phyloP scores from a whole-genome alignment of 2,888 invertebrate genomes.

The Pteria penguin region DNA sequence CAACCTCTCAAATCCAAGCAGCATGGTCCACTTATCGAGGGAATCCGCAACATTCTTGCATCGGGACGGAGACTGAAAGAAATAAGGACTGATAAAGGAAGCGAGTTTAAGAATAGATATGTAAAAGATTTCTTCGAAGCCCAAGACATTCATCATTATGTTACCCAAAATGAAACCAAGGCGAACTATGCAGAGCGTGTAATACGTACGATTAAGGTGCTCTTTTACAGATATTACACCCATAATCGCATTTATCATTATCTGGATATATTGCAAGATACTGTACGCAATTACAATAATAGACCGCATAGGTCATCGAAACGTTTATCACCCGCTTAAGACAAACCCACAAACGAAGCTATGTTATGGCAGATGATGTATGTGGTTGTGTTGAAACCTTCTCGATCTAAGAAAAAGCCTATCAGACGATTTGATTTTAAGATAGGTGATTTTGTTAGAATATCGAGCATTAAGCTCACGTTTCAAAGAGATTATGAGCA shows the following conservation, averaged over 20 bases:
- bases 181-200: slow-evolving; percentile 33
- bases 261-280: slow-evolving; percentile 39
- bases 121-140: slow-evolving; percentile 18
- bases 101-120: slow-evolving; percentile 41
- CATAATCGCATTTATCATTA: slow-evolving; percentile 35
- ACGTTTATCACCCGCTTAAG: slow-evolving; percentile 44
- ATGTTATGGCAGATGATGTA: slow-evolving; percentile 45
- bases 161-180: slow-evolving; percentile 22
- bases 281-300: slow-evolving; percentile 40
- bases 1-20: slow-evolving; percentile 37
- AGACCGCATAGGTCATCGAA: slow-evolving; percentile 44
- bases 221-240: slow-evolving; percentile 23
- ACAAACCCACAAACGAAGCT: slow-evolving; percentile 37
- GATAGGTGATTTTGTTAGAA: slow-evolving; percentile 25
- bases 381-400: not conserved
- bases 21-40: slow-evolving; percentile 38
- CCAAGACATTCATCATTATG: slow-evolving; percentile 21
- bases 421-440: slow-evolving; percentile 16
- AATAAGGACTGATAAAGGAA: slow-evolving; percentile 32
- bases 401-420: not conserved
- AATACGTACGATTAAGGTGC: slow-evolving; percentile 18
- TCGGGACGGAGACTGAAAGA: slow-evolving; percentile 32
- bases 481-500: slow-evolving; percentile 42
- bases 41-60: slow-evolving; percentile 34
- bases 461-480: slow-evolving; percentile 33